Conservation (phyloP, 2,113 vertebrate species). For the Phycodurus eques region DNA sequence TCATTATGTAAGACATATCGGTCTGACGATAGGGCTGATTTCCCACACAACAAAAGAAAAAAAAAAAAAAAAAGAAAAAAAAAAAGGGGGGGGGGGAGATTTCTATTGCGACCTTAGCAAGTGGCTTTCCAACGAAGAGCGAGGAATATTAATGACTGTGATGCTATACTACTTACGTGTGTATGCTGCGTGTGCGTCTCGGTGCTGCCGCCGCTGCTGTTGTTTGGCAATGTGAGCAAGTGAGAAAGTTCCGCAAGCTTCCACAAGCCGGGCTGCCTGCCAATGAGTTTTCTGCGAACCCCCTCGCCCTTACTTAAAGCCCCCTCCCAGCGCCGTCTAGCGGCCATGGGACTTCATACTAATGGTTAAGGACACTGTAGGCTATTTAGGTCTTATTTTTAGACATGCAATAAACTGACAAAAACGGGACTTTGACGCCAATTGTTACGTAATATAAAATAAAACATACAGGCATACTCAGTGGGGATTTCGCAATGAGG, state of each 20-base stretch:
- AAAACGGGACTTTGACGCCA: background rate
- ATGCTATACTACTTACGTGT: background rate
- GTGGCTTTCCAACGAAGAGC: background rate
- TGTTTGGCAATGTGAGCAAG: background rate
- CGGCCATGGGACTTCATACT: background rate
- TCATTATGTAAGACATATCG: background rate
- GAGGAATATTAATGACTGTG: background rate
- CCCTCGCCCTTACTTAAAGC: background rate
- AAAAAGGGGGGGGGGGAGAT: background rate
- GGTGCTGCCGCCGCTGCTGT: background rate
- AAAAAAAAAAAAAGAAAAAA: background rate
- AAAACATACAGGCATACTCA: background rate
- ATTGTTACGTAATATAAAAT: background rate
- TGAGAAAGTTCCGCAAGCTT: constrained; percentile 3
- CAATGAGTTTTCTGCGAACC: background rate
- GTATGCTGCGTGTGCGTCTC: background rate
- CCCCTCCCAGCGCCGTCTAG: background rate
- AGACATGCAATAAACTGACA: background rate
- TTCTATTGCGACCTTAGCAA: background rate
- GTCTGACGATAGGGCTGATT: background rate
- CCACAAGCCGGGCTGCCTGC: background rate
- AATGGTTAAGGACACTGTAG: background rate
- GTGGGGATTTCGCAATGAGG: no score
- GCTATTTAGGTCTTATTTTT: background rate
- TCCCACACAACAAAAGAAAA: background rate